A percentile compares a stretch with the other conserved stretches of the same genome.
Evolutionary conservation across 1,140 invertebrate genomes (phyloP).

Genomic region (Trichonephila inaurata): DNA sequence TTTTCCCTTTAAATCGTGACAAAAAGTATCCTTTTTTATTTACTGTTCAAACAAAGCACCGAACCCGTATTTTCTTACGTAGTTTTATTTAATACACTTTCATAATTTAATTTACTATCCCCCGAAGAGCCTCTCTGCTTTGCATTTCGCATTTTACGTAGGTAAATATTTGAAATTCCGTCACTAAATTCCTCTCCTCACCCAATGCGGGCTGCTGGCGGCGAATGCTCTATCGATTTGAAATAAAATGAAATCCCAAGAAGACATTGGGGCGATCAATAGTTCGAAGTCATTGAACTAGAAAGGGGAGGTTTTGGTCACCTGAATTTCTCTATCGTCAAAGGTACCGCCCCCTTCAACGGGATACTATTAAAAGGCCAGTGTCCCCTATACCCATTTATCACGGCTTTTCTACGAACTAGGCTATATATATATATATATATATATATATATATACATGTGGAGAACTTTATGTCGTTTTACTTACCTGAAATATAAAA

Average conservation of each 20-base stretch:
- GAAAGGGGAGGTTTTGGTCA: conserved; percentile 51
- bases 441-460: too few species aligned
- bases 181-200: neutral
- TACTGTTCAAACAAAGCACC: neutral
- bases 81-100: neutral
- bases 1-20: too few species aligned
- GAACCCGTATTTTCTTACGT: neutral
- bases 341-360: conserved; percentile 15
- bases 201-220: neutral
- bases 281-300: conserved; percentile 69
- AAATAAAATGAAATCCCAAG: conserved; percentile 41
- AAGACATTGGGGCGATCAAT: conserved; percentile 47
- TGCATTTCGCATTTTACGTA: too few species aligned
- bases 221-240: conserved; percentile 46
- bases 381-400: conserved; percentile 24
- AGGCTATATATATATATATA: neutral
- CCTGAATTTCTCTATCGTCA: conserved; percentile 44
- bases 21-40: too few species aligned
- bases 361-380: conserved; percentile 44
- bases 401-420: neutral
- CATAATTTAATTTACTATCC: neutral
- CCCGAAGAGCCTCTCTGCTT: neutral
- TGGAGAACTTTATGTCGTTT: neutral
- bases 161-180: too few species aligned
- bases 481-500: neutral